These are phyloP conservation scores for Litoditis marina DNA, from an alignment of 2,888 invertebrate genomes.

Conservation along the genomic window DNA sequence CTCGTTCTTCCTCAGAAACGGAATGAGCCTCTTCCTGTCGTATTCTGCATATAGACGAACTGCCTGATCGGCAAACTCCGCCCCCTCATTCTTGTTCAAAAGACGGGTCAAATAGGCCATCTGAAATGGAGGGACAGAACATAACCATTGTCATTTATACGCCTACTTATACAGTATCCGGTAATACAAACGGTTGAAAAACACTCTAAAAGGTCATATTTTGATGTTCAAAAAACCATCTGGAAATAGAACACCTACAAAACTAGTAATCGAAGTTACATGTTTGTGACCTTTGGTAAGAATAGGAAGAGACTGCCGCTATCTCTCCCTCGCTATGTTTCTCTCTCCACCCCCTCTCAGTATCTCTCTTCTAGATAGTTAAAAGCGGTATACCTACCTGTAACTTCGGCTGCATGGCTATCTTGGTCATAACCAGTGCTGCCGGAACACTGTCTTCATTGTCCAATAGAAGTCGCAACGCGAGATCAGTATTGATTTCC, in stretches of 20 bases:
- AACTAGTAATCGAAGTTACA: too few species aligned
- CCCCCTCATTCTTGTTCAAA: constrained; percentile 31
- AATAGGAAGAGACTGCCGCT: too few species aligned
- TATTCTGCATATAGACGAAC: constrained; percentile 87
- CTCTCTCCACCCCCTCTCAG: neutral
- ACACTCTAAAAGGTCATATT: too few species aligned
- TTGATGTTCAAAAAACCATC: too few species aligned
- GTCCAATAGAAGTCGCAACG: constrained; percentile 54
- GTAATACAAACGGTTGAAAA: too few species aligned
- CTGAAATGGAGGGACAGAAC: too few species aligned
- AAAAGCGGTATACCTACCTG: too few species aligned
- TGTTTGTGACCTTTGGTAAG: neutral
- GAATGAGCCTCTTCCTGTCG: constrained; percentile 73
- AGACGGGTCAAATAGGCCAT: constrained; percentile 49
- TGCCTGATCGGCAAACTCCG: constrained; percentile 67
- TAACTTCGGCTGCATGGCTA: constrained; percentile 50
- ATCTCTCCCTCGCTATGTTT: neutral
- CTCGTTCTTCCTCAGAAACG: constrained; percentile 81
- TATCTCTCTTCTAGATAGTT: too few species aligned
- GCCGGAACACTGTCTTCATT: constrained; percentile 57
- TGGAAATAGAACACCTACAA: too few species aligned
- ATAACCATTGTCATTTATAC: too few species aligned
- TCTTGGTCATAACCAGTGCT: constrained; percentile 51
- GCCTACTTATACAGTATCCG: too few species aligned
- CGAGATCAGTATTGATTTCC: constrained; percentile 56